Evolutionary conservation across 2,888 invertebrate species (phyloP), one percentile per base, ranked within the genome.

Genomic region (Zaprionus bogoriensis): DNA sequence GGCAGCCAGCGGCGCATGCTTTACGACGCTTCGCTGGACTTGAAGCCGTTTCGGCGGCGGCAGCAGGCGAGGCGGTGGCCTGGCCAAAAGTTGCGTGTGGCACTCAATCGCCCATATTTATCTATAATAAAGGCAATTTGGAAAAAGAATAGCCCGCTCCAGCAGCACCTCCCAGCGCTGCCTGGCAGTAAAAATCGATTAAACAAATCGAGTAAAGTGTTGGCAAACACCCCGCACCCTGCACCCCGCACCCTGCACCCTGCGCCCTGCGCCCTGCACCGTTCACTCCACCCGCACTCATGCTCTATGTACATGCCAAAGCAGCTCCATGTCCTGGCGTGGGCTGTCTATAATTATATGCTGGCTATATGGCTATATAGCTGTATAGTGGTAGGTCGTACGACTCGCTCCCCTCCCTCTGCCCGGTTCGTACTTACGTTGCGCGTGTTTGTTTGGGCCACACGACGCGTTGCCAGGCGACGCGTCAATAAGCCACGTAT

Each of bases 201-300:
- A 87, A 87, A 87, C 87, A 87, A 87, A 77, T 75, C 85, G 80
- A 82, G 79, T 68, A 78, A 85, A 80, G 76, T 82, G 85, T 78
- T 78, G 76, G 57, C 32, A 22, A 48, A 53, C 25, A 50, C 42
- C 19, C 30, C 23, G 30, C 45, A 14, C 27, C 28, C 22, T 14
- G 23, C 10, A 23, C 23, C 19, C n/a, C n/a, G n/a, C 25, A 50
- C 42, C 19, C 30, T 23, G 30, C 45, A 14, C 27, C 28, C 22
- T 14, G 23, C 10, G 17, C 23, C 19, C n/a, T n/a, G n/a, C n/a
- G n/a, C n/a, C n/a, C n/a, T n/a, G n/a, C n/a, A n/a, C n/a, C n/a
- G n/a, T n/a, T n/a, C n/a, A n/a, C n/a, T n/a, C n/a, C n/a, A n/a
- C n/a, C n/a, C n/a, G n/a, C n/a, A 14, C 12, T 41, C 48, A 42